Percentiles rank a stretch among this genome's conserved stretches.
phyloP scores from a whole-genome alignment of 2,113 vertebrate species.

The Malurus elegans region DNA sequence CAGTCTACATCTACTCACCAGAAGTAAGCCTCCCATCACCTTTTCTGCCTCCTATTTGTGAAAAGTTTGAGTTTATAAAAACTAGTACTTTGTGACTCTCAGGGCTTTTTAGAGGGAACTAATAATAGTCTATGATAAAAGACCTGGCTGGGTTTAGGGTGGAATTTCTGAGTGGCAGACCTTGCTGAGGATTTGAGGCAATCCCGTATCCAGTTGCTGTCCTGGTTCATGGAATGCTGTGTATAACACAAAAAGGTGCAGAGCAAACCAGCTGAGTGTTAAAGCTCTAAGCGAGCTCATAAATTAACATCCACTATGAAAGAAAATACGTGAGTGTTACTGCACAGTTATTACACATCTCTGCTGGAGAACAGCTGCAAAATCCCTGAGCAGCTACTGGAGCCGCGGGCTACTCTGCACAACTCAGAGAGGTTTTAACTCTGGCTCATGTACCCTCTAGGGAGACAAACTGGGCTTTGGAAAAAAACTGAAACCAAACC shows the following conservation, averaged over 20 bases:
- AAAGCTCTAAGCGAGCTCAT: conserved; percentile 15
- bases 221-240: not conserved
- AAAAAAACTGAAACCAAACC: not conserved
- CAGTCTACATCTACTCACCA: not conserved
- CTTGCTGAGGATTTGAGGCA: not conserved
- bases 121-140: conserved; percentile 31
- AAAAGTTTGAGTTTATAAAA: not conserved
- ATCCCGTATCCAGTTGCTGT: not conserved
- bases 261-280: not conserved
- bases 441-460: not conserved
- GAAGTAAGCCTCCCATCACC: not conserved
- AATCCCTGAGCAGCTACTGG: conserved; percentile 21
- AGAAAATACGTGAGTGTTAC: not conserved
- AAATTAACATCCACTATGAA: conserved; percentile 51
- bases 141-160: not conserved
- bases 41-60: not conserved
- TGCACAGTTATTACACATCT: conserved; percentile 14
- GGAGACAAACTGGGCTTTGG: not conserved
- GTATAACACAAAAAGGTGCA: conserved; percentile 40
- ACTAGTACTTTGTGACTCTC: not conserved
- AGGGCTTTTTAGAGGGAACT: not conserved
- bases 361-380: conserved; percentile 54
- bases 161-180: conserved; percentile 22
- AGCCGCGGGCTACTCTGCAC: not conserved
- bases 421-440: not conserved